phyloP scores from a whole-genome alignment of 1,140 invertebrate genomes.

The Sinella curviseta region DNA sequence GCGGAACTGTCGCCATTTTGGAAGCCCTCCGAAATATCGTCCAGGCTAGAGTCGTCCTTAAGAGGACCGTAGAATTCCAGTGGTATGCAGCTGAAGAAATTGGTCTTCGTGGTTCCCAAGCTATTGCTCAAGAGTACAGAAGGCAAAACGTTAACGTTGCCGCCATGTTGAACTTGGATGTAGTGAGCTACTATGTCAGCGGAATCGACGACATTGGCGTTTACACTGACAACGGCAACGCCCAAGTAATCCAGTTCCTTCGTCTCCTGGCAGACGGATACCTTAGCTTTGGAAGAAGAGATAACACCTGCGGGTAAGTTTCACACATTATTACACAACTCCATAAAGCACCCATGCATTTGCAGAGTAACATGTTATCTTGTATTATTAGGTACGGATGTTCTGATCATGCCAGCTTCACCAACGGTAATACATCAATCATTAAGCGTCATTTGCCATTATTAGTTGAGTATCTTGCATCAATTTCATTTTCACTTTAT shows the following conservation, averaged over 20 bases:
- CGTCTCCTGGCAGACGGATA: constrained; percentile 24
- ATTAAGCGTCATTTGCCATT: not conserved
- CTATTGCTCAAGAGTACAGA: constrained; percentile 32
- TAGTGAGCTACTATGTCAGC: not conserved
- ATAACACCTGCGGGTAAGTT: constrained; percentile 30
- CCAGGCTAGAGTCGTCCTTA: constrained; percentile 18
- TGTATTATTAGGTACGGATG: constrained; percentile 35
- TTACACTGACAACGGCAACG: constrained; percentile 25
- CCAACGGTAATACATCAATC: not conserved
- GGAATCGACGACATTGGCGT: constrained; percentile 15
- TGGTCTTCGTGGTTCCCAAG: constrained; percentile 25
- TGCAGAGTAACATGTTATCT: not conserved
- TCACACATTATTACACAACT: not conserved
- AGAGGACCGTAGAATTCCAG: constrained; percentile 38
- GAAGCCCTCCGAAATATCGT: constrained; percentile 20
- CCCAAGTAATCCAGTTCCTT: constrained; percentile 11
- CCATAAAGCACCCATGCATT: not conserved
- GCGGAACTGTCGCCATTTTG: not conserved
- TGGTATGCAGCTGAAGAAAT: constrained; percentile 44
- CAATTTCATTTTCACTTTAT: not conserved
- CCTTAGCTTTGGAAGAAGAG: not conserved
- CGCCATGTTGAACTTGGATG: constrained; percentile 38
- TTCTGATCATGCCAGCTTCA: constrained; percentile 10
- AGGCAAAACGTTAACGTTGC: not conserved
- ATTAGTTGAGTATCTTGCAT: not conserved